Conservation (phyloP, 2,888 invertebrate species). For the Clanis bilineata region DNA sequence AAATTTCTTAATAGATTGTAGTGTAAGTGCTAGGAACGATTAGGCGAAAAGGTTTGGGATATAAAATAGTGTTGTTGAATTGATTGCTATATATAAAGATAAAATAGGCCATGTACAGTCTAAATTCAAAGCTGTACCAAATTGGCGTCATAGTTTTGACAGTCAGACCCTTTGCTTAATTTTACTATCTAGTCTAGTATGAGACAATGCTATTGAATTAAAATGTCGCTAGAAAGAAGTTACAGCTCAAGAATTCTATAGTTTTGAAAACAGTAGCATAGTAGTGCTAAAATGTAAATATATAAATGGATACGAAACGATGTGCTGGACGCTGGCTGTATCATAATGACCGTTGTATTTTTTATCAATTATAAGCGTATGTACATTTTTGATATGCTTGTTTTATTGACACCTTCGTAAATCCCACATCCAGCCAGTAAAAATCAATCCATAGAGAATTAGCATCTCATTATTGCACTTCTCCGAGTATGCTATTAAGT, state of each 20-base stretch:
- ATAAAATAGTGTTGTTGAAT: neutral
- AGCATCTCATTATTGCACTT: neutral
- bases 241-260: conserved; percentile 32
- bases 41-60: no score
- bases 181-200: conserved; percentile 26
- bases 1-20: conserved; percentile 22
- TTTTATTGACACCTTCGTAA: conserved; percentile 53
- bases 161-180: neutral
- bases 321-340: conserved; percentile 54
- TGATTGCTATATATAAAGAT: neutral
- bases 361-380: conserved; percentile 78
- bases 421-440: neutral
- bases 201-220: conserved; percentile 7
- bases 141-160: neutral
- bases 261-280: conserved; percentile 25
- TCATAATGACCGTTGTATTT: conserved; percentile 65
- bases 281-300: conserved; percentile 34
- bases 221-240: conserved; percentile 20
- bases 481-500: neutral
- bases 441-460: neutral
- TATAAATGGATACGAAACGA: conserved; percentile 47
- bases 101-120: neutral
- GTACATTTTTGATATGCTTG: conserved; percentile 65
- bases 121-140: neutral
- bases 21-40: conserved; percentile 27